Percentiles rank a stretch among this genome's conserved stretches.
Conservation (phyloP, 2,113 vertebrate species). For the Myotis yumanensis region DNA sequence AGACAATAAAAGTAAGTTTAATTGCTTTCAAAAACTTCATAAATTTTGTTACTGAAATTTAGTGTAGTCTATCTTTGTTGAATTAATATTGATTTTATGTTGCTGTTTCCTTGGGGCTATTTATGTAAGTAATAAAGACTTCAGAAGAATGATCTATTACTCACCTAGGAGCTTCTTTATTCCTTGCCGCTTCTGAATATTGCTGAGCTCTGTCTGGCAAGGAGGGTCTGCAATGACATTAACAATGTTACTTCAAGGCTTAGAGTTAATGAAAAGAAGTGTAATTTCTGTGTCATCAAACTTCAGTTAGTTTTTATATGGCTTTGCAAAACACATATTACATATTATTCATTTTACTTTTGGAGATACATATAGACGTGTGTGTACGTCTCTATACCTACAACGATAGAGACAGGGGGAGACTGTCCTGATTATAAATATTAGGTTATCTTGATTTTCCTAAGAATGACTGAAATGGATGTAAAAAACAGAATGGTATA, state of each 20-base stretch:
- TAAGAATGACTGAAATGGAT: background rate
- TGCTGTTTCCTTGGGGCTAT: conserved; percentile 83
- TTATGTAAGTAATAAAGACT: conserved; percentile 83
- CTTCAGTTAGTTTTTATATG: background rate
- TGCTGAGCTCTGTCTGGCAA: conserved; percentile 92
- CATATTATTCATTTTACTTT: background rate
- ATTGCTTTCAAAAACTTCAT: conserved; percentile 82
- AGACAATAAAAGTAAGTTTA: conserved; percentile 83
- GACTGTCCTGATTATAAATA: background rate
- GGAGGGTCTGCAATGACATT: conserved; percentile 90
- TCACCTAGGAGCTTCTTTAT: conserved; percentile 94
- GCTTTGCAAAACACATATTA: background rate
- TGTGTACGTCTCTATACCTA: background rate
- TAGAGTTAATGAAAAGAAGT: conserved; percentile 13
- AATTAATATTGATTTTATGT: conserved; percentile 86
- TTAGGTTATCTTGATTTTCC: background rate
- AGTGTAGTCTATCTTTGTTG: conserved; percentile 78
- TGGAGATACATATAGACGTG: background rate
- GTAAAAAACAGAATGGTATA: background rate
- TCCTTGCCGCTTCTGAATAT: conserved; percentile 91
- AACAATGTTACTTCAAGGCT: conserved; percentile 67
- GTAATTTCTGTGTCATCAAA: background rate
- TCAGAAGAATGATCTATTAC: conserved; percentile 81
- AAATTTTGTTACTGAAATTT: conserved; percentile 82
- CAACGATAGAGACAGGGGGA: background rate